These are phyloP conservation scores for Pomatostomus ruficeps DNA, from an alignment of 2,113 vertebrate genomes.

Conservation along the genomic window DNA sequence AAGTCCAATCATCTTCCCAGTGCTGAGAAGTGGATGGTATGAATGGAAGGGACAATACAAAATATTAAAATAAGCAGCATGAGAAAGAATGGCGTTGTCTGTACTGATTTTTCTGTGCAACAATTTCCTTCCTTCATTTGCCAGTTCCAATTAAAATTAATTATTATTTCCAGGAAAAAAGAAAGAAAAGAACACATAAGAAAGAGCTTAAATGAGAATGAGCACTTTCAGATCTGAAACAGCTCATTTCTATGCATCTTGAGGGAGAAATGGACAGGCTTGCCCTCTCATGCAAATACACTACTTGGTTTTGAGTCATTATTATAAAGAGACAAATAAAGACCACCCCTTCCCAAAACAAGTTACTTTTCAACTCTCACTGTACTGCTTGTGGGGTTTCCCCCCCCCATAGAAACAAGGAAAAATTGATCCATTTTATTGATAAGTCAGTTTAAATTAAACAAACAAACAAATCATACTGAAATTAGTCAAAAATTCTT, in stretches of 20 bases:
- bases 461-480: background rate
- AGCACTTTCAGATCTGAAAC: background rate
- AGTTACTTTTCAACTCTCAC: background rate
- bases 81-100: background rate
- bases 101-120: background rate
- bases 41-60: background rate
- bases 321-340: background rate
- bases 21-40: background rate
- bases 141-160: background rate
- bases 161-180: background rate
- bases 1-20: background rate
- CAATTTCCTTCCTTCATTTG: background rate
- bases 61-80: background rate
- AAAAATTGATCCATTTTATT: background rate
- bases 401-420: rapidly evolving
- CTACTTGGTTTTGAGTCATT: background rate
- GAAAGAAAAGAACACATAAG: background rate
- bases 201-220: background rate
- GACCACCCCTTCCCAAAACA: background rate
- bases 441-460: background rate
- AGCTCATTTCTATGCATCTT: background rate
- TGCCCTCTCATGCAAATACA: background rate
- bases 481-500: background rate
- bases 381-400: rapidly evolving
- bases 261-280: background rate